Evolutionary conservation across 2,888 invertebrate genomes (phyloP).

Genomic region (Apocheima hispidaria): DNA sequence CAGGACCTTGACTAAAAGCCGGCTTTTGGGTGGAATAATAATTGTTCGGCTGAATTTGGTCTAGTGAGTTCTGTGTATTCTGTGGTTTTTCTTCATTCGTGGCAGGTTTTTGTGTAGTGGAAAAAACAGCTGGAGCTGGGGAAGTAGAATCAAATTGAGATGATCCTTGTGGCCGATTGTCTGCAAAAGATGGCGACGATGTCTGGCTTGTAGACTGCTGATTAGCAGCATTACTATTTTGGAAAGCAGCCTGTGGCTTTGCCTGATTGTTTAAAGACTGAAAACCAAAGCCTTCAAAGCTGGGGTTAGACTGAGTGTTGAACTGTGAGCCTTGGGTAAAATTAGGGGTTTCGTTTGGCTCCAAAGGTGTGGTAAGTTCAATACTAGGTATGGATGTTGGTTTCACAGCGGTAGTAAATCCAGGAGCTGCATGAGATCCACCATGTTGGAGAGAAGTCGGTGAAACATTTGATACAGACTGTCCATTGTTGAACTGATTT

Average conservation of each 20-base stretch:
- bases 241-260: conserved; percentile 23
- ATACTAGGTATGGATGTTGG: conserved; percentile 57
- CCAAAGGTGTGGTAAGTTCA: conserved; percentile 65
- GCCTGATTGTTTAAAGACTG: conserved; percentile 21
- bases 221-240: conserved; percentile 22
- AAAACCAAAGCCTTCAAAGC: conserved; percentile 19
- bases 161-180: conserved; percentile 24
- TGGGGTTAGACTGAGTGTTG: conserved; percentile 27
- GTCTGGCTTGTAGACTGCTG: conserved; percentile 30
- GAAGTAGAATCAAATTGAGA: conserved; percentile 19
- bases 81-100: conserved; percentile 16
- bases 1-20: conserved; percentile 49
- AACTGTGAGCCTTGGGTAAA: conserved; percentile 30
- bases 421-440: conserved; percentile 5
- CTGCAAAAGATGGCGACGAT: conserved; percentile 20
- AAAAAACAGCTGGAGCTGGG: conserved; percentile 12
- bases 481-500: conserved; percentile 35
- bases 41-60: conserved; percentile 37
- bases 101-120: conserved; percentile 8
- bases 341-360: conserved; percentile 43
- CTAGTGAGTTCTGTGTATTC: conserved; percentile 19
- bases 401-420: conserved; percentile 18
- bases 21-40: conserved; percentile 45
- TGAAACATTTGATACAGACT: conserved; percentile 10
- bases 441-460: conserved; percentile 18